Evolutionary conservation across 2,113 vertebrate genomes (phyloP).

Genomic region (Aythya baeri): DNA sequence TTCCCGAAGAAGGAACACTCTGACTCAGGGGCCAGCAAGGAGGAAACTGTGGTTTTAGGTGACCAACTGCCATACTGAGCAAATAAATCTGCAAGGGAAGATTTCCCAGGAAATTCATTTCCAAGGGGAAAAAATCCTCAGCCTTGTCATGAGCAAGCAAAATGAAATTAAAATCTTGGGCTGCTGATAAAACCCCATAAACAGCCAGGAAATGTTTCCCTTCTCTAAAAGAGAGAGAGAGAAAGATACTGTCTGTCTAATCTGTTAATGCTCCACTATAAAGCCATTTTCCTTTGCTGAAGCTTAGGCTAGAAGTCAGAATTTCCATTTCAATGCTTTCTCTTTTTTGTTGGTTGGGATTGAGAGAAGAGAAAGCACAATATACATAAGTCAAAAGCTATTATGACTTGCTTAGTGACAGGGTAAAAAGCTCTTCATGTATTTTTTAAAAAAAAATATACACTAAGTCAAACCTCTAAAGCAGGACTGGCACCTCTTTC

Average conservation of each 20-base stretch:
- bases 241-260: constrained; percentile 37
- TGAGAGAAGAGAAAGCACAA: constrained; percentile 58
- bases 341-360: constrained; percentile 51
- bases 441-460: neutral
- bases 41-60: neutral
- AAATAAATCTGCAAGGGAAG: neutral
- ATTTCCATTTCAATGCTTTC: constrained; percentile 75
- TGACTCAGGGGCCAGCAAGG: neutral
- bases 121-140: neutral
- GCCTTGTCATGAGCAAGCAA: neutral
- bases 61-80: neutral
- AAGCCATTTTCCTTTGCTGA: constrained; percentile 61
- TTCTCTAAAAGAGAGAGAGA: constrained; percentile 11
- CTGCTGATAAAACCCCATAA: constrained; percentile 38
- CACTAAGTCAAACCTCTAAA: constrained; percentile 47
- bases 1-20: neutral
- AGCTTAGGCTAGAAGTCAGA: constrained; percentile 69
- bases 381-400: constrained; percentile 54
- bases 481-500: constrained; percentile 56
- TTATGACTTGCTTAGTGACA: constrained; percentile 52
- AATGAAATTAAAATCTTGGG: constrained; percentile 11
- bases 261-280: constrained; percentile 62
- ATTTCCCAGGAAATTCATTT: neutral
- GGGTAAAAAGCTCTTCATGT: constrained; percentile 55
- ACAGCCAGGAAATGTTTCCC: constrained; percentile 27